These are phyloP conservation scores for Drosophila nigromelanica DNA, from an alignment of 1,140 invertebrate species.

Conservation along the genomic window DNA sequence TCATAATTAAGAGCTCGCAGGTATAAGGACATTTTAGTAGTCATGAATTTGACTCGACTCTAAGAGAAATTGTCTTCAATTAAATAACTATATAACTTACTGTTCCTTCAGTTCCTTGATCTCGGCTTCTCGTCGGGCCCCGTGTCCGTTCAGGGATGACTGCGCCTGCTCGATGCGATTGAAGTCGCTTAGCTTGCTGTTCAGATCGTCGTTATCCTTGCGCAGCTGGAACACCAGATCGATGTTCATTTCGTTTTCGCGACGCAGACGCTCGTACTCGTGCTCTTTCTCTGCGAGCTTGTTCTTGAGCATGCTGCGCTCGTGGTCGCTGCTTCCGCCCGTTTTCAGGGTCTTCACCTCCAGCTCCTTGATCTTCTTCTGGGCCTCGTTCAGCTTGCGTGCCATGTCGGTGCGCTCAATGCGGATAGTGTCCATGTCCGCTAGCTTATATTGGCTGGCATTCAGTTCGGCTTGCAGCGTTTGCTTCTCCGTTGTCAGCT, in stretches of 20 bases:
- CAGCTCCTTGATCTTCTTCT: conserved; percentile 86
- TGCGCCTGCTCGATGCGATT: conserved; percentile 93
- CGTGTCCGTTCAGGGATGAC: conserved; percentile 90
- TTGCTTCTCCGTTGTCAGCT: conserved; percentile 91
- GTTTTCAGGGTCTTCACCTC: conserved; percentile 69
- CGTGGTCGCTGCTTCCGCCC: conserved; percentile 86
- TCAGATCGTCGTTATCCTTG: conserved; percentile 91
- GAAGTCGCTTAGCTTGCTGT: conserved; percentile 92
- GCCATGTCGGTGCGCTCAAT: conserved; percentile 84
- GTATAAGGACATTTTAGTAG: too few species aligned
- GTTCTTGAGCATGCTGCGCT: conserved; percentile 88
- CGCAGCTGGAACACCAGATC: conserved; percentile 89
- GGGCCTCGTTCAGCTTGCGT: conserved; percentile 88
- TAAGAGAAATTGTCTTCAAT: too few species aligned
- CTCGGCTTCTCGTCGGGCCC: conserved; percentile 89
- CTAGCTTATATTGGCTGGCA: conserved; percentile 63
- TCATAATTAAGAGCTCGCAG: too few species aligned
- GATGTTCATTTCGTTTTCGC: conserved; percentile 88
- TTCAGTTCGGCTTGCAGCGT: conserved; percentile 85
- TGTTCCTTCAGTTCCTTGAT: conserved; percentile 88
- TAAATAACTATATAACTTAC: conserved; percentile 81
- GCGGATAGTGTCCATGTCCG: conserved; percentile 72
- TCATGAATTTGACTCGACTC: too few species aligned
- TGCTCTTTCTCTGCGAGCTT: conserved; percentile 89
- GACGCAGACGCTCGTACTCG: conserved; percentile 89